Conservation (phyloP, 2,113 vertebrate species). For the Clarias gariepinus region DNA sequence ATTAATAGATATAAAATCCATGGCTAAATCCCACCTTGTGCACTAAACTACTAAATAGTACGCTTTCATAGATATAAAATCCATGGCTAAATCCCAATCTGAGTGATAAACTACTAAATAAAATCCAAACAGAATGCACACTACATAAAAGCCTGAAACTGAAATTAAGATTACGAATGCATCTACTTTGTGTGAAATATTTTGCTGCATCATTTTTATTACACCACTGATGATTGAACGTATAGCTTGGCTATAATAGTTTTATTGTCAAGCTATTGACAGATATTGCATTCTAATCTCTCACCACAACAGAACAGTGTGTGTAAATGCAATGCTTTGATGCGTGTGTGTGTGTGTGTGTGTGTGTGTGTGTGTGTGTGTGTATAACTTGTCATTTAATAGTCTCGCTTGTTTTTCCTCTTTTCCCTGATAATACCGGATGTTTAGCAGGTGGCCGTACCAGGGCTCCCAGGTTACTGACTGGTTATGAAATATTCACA, state of each 20-base stretch:
- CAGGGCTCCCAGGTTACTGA: not conserved
- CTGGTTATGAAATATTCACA: slow-evolving; percentile 14
- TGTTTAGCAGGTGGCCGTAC: not conserved
- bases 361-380: slow-evolving; percentile 1
- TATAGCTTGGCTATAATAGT: not conserved
- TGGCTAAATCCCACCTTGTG: too few species aligned
- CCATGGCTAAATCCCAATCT: too few species aligned
- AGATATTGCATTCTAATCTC: not conserved
- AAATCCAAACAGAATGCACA: not conserved
- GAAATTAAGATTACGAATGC: not conserved
- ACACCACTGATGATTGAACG: not conserved
- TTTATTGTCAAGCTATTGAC: not conserved
- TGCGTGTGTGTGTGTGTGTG: slow-evolving; percentile 13
- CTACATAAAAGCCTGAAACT: not conserved
- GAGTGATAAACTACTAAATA: too few species aligned
- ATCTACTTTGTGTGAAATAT: not conserved
- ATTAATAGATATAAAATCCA: too few species aligned
- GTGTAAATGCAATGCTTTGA: not conserved
- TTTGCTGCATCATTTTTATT: not conserved
- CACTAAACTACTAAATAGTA: too few species aligned
- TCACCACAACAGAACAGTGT: not conserved
- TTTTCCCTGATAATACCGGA: not conserved
- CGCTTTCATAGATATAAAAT: too few species aligned
- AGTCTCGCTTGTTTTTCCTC: not conserved
- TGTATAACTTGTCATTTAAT: not conserved